Evolutionary conservation across 2,888 invertebrate genomes (phyloP).

Genomic region (Tiliacea citrago): DNA sequence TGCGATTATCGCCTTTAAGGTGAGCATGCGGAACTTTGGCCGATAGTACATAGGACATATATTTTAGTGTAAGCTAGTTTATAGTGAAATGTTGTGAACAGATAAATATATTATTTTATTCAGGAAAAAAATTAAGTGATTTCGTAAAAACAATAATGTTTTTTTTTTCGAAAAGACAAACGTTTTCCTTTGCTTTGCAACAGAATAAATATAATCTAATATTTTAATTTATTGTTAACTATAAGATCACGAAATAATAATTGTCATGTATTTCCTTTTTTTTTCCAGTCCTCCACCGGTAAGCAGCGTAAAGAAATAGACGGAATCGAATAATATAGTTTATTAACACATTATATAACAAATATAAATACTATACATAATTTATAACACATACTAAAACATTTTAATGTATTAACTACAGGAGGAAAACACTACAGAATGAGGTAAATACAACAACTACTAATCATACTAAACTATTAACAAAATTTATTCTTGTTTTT

Average conservation of each 20-base stretch:
- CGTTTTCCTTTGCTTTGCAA: not conserved
- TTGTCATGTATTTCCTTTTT: conserved; percentile 9
- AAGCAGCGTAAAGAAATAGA: conserved; percentile 39
- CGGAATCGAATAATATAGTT: conserved; percentile 10
- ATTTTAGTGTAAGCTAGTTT: too few species aligned
- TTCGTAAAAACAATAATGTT: too few species aligned
- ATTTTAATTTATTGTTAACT: not conserved
- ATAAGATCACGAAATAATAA: not conserved
- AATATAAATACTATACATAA: conserved; percentile 13
- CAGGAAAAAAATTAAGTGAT: not conserved
- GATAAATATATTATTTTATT: not conserved
- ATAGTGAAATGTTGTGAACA: not conserved
- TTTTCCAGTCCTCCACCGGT: conserved; percentile 58
- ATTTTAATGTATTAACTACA: conserved; percentile 23
- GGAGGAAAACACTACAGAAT: conserved; percentile 13
- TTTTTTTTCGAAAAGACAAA: not conserved
- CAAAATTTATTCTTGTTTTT: not conserved
- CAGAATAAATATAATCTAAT: not conserved
- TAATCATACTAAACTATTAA: not conserved
- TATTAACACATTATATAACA: conserved; percentile 9
- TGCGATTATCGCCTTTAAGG: too few species aligned
- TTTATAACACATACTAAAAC: conserved; percentile 26
- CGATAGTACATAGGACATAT: too few species aligned
- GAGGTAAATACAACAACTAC: conserved; percentile 49
- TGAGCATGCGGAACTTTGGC: too few species aligned